These are phyloP conservation scores for Tortrix viridana DNA, from an alignment of 2,888 invertebrate genomes.

Conservation along the genomic window DNA sequence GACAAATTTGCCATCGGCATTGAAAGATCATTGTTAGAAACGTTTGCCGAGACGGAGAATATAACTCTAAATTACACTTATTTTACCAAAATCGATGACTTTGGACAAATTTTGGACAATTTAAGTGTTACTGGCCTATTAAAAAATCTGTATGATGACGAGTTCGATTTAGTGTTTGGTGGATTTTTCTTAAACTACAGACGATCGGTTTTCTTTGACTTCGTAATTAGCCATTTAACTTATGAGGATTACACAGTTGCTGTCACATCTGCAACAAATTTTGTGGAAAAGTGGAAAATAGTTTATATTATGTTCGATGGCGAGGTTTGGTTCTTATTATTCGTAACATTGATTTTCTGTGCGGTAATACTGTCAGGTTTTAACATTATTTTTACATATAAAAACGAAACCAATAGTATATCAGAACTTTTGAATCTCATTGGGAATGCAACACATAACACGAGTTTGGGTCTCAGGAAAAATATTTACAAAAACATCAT, in stretches of 20 bases:
- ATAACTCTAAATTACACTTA: slow-evolving; percentile 29
- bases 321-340: slow-evolving; percentile 22
- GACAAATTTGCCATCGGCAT: slow-evolving; percentile 26
- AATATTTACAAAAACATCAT: slow-evolving; percentile 24
- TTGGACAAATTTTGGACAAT: slow-evolving; percentile 34
- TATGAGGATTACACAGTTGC: slow-evolving; percentile 30
- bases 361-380: slow-evolving; percentile 11
- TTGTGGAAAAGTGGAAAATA: slow-evolving; percentile 38
- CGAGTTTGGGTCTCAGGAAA: background rate
- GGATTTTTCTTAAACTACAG: slow-evolving; percentile 31
- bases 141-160: slow-evolving; percentile 27
- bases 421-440: slow-evolving; percentile 18
- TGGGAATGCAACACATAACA: slow-evolving; percentile 21
- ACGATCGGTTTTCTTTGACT: slow-evolving; percentile 27
- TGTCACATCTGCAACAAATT: slow-evolving; percentile 11
- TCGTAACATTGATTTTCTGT: slow-evolving; percentile 19
- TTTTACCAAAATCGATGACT: slow-evolving; percentile 22
- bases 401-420: background rate
- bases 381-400: background rate
- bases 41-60: slow-evolving; percentile 14
- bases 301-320: slow-evolving; percentile 31
- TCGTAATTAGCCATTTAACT: slow-evolving; percentile 30
- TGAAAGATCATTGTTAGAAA: slow-evolving; percentile 34
- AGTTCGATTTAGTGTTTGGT: slow-evolving; percentile 34
- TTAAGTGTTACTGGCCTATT: slow-evolving; percentile 33